Evolutionary conservation across 1,140 invertebrate species (phyloP), one percentile per base, ranked within the genome.

Genomic region (Cepaea nemoralis): DNA sequence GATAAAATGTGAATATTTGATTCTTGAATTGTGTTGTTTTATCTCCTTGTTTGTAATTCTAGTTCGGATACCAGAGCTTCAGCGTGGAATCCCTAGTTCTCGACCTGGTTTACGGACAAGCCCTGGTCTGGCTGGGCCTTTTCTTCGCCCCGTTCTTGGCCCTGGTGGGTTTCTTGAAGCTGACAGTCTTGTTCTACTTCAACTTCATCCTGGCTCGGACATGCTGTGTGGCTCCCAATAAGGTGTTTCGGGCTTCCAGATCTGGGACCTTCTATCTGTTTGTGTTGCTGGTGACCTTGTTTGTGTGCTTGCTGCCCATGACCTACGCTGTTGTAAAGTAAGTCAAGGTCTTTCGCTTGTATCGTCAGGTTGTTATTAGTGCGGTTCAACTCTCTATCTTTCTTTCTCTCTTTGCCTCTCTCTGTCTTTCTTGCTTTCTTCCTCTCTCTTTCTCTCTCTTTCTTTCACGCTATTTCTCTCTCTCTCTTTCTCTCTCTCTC

Each of bases 21-120:
- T n/a, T n/a, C n/a, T n/a, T n/a, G n/a, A n/a, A n/a, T n/a, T n/a
- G n/a, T n/a, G n/a, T n/a, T n/a, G n/a, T n/a, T n/a, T n/a, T n/a
- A n/a, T 45, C 42, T 45, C 42, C 19, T 45, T 45, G 8, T 35
- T 71, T 35, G 33, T 35, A 35, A 35, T 50, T n/a, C 22, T 80
- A 90, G 75, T 85, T 93, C 0, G 86, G 88, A 2, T 88, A 91
- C 50, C 93, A 93, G 12, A 93, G 94, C 86, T 95, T 95, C 90
- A 93, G 94, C 87, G 94, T 95, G 24, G 93, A 94, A 37, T 92
- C 93, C 81, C 94, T 94, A 86, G 94, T 94, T 0, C 90, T 95
- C 24, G 94, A 94, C 74, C 89, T 95, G 27, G 94, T 95, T 66
- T 95, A 95, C 91, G 95, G 95, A 89, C 95, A 95, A 86, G 93